A percentile compares a stretch with the other conserved stretches of the same genome.
These are phyloP conservation scores for Hoplostethus atlanticus DNA, from an alignment of 2,797 vertebrate species.

Conservation along the genomic window DNA sequence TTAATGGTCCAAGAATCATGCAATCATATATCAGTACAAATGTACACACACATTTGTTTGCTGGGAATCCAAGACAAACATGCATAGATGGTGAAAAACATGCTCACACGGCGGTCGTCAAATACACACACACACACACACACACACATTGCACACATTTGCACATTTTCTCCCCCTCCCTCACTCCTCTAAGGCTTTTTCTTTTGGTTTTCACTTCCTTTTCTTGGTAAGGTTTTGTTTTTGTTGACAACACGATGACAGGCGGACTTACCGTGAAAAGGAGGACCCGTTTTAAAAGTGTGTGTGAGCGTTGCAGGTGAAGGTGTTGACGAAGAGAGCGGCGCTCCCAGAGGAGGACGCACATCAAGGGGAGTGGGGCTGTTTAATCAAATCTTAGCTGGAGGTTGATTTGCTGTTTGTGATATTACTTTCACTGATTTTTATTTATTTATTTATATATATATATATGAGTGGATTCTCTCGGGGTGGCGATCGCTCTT, in stretches of 20 bases:
- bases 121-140: slow-evolving; percentile 18
- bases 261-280: slow-evolving; percentile 4
- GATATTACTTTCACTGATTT: slow-evolving; percentile 51
- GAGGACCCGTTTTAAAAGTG: background rate
- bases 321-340: slow-evolving; percentile 1
- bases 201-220: slow-evolving; percentile 35
- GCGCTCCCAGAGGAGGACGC: slow-evolving; percentile 24
- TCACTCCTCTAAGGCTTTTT: slow-evolving; percentile 34
- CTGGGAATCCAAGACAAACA: slow-evolving; percentile 47
- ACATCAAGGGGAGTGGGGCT: slow-evolving; percentile 39
- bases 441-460: background rate
- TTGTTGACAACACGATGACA: slow-evolving; percentile 32
- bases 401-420: slow-evolving; percentile 69
- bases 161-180: slow-evolving; percentile 1
- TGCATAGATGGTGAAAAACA: slow-evolving; percentile 53
- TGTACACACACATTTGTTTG: slow-evolving; percentile 39
- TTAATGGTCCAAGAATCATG: slow-evolving; percentile 29
- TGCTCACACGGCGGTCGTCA: slow-evolving; percentile 10
- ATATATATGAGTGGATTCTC: slow-evolving; percentile 26
- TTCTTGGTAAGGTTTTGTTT: slow-evolving; percentile 33
- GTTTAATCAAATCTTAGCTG: slow-evolving; percentile 70
- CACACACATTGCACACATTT: background rate
- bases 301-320: background rate
- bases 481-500: background rate
- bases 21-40: slow-evolving; percentile 28